phyloP scores from a whole-genome alignment of 2,888 invertebrate species.

The Ichneumoninae sp. region DNA sequence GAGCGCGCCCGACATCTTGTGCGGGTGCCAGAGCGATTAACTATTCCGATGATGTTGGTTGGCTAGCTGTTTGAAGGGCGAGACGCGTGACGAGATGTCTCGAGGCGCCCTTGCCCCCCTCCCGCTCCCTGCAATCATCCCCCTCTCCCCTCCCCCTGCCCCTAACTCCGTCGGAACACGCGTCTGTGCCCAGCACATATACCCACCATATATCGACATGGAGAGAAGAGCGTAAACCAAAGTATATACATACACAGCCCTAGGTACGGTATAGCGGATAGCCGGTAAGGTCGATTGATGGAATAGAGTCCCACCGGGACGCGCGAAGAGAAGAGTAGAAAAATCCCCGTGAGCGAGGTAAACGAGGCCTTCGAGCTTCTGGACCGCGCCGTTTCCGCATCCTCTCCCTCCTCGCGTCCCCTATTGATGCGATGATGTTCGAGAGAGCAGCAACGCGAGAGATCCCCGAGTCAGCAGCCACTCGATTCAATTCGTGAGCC shows the following conservation, averaged over 20 bases:
- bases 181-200: slow-evolving; percentile 1
- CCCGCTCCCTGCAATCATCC: neutral
- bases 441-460: slow-evolving; percentile 29
- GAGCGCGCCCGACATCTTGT: neutral
- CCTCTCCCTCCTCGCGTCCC: neutral
- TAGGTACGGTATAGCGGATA: slow-evolving; percentile 12
- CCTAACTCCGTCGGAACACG: slow-evolving; percentile 10
- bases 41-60: slow-evolving; percentile 34
- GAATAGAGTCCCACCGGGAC: slow-evolving; percentile 46
- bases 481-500: slow-evolving; percentile 62
- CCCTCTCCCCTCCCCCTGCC: neutral
- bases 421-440: slow-evolving; percentile 29
- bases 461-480: slow-evolving; percentile 65
- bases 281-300: slow-evolving; percentile 47
- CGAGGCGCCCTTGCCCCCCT: slow-evolving; percentile 15
- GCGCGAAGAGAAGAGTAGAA: slow-evolving; percentile 21
- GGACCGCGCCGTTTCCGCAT: slow-evolving; percentile 27
- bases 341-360: slow-evolving; percentile 45
- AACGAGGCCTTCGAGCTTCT: slow-evolving; percentile 39
- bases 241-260: slow-evolving; percentile 18
- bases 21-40: slow-evolving; percentile 37
- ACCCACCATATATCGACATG: neutral
- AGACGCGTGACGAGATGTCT: slow-evolving; percentile 52
- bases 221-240: neutral
- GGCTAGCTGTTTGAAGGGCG: slow-evolving; percentile 39